Percentiles rank a stretch among this genome's conserved stretches.
These are phyloP conservation scores for Himalopsyche phryganea DNA, from an alignment of 1,140 invertebrate genomes.

Conservation along the genomic window DNA sequence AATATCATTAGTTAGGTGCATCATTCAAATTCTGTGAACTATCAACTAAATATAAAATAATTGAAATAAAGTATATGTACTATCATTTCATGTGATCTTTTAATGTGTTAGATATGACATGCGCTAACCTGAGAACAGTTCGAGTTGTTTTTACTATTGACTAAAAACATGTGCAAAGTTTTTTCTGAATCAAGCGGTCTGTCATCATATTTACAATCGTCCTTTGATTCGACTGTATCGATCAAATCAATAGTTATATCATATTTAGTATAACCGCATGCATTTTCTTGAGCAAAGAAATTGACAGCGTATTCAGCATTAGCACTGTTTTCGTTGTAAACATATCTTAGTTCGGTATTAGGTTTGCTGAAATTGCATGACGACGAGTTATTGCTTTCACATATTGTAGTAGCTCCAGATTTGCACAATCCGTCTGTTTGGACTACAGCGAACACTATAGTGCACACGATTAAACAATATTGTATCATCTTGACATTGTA, in stretches of 20 bases:
- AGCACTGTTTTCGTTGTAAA: neutral
- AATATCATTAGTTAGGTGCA: too few relatives aligned
- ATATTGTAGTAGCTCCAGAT: neutral
- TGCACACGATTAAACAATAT: too few relatives aligned
- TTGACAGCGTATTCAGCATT: neutral
- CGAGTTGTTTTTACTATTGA: neutral
- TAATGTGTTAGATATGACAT: too few relatives aligned
- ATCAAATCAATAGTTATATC: neutral
- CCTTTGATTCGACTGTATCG: neutral
- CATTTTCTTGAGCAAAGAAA: neutral
- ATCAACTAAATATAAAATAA: too few relatives aligned
- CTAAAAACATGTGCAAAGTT: too few relatives aligned
- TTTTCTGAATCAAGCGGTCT: neutral
- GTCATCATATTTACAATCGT: neutral
- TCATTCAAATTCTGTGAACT: too few relatives aligned
- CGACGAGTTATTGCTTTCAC: neutral
- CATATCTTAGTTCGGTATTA: neutral
- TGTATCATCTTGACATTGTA: too few relatives aligned
- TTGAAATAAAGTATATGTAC: too few relatives aligned
- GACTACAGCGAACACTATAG: too few relatives aligned
- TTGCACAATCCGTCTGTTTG: neutral
- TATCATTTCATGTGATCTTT: too few relatives aligned
- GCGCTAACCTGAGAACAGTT: neutral
- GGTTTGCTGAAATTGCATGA: neutral
- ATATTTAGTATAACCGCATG: neutral